These are phyloP conservation scores for Thamnophis elegans DNA, from an alignment of 2,797 vertebrate species.

Conservation along the genomic window DNA sequence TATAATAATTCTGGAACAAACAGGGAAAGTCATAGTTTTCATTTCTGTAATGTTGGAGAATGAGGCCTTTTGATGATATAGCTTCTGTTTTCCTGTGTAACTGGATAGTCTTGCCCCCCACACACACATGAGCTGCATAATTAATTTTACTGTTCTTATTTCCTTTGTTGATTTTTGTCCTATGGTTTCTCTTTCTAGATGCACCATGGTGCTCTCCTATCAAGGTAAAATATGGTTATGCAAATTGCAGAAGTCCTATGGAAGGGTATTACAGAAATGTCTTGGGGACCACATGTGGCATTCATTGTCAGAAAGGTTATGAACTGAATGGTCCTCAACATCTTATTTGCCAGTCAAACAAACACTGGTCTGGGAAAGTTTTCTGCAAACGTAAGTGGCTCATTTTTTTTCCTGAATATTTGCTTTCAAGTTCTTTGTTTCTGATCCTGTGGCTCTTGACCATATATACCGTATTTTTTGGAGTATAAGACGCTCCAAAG, in stretches of 20 bases:
- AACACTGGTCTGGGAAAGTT: conserved; percentile 93
- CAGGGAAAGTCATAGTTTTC: neutral
- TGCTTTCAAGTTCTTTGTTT: neutral
- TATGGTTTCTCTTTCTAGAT: conserved; percentile 70
- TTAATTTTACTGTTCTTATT: neutral
- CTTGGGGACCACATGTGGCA: conserved; percentile 88
- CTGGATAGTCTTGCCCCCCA: neutral
- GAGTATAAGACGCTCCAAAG: too few species aligned
- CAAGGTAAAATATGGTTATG: conserved; percentile 92
- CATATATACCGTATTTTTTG: neutral
- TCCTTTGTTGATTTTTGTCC: neutral
- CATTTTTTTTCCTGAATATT: fast-evolving
- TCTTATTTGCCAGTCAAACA: conserved; percentile 90
- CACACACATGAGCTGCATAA: conserved; percentile 2
- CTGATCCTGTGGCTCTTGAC: neutral
- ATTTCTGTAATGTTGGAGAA: neutral
- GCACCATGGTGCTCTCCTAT: conserved; percentile 93
- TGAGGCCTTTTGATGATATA: neutral
- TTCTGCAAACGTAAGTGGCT: conserved; percentile 88
- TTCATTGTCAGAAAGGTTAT: conserved; percentile 90
- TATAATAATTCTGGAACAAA: conserved; percentile 3
- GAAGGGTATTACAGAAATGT: conserved; percentile 87
- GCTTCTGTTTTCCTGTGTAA: neutral
- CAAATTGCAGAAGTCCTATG: conserved; percentile 85
- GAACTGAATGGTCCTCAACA: conserved; percentile 83